Evolutionary conservation across 2,888 invertebrate genomes (phyloP), one percentile per base, ranked within the genome.

Genomic region (Drosophila flavopinicola): DNA sequence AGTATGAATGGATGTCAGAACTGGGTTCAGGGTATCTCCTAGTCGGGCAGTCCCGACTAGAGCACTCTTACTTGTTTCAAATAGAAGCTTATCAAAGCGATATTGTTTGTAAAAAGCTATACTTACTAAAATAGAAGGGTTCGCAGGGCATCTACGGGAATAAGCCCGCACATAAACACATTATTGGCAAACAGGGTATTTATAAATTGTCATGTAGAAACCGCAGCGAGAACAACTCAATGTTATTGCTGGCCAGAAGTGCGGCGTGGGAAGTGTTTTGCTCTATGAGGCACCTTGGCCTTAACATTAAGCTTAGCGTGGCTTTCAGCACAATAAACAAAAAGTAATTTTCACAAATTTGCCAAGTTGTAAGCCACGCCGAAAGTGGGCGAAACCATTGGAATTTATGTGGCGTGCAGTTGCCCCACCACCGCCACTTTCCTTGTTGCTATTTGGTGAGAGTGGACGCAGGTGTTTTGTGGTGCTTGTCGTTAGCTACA

Each of bases 261-360:
- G 54, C 23, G n/a, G n/a, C n/a, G n/a, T n/a, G n/a, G n/a, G n/a
- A n/a, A n/a, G 49, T 35, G 45, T 20, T n/a, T 44, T 30, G 30
- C 29, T 17, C 61, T 52, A 41, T 56, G 42, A 51, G 17, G 48
- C 37, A 75, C 77, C 77, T 85, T 80, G 85, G 73, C 72, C 83
- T 85, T 77, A 85, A 71, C 84, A 78, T 64, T 52, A 52, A 64
- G 83, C 79, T 85, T 78, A 83, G 64, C 78, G 53, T 66, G 75
- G 83, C 82, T 84, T 87, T 87, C 83, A 82, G 74, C 83, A 85
- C 84, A 88, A 88, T 87, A 88, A 89, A 88, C 85, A 87, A 85
- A 87, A 89, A 85, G 88, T 88, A 88, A 89, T 89, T 89, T 89
- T 88, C 89, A 89, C 88, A 89, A 89, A 89, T 89, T 89, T 89